These are phyloP conservation scores for Otocyon megalotis DNA, from an alignment of 2,113 vertebrate species.

Conservation along the genomic window DNA sequence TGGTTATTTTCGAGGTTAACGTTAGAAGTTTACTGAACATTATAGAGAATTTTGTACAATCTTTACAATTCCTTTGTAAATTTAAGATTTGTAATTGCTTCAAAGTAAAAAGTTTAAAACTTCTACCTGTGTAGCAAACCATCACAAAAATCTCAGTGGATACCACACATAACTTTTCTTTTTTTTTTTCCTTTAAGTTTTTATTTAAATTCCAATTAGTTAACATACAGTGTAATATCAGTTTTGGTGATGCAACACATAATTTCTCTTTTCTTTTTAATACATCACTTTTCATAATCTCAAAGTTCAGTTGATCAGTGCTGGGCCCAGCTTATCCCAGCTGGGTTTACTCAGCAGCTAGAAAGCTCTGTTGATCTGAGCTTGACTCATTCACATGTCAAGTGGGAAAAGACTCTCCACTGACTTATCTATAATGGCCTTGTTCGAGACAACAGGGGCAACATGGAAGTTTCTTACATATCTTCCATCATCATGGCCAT, in stretches of 20 bases:
- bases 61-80: not conserved
- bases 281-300: not conserved
- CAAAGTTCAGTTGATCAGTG: not conserved
- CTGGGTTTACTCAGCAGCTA: not conserved
- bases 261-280: no score
- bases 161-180: not conserved
- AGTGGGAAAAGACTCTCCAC: not conserved
- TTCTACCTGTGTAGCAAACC: not conserved
- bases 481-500: not conserved
- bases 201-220: no score
- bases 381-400: not conserved
- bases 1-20: not conserved
- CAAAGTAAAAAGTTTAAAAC: constrained; percentile 8
- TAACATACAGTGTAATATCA: no score
- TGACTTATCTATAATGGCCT: not conserved
- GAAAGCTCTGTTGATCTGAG: not conserved
- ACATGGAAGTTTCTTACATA: not conserved
- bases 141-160: not conserved
- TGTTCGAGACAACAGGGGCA: not conserved
- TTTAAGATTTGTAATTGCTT: not conserved
- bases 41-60: not conserved
- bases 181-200: no score
- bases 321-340: not conserved
- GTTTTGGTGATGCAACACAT: no score
- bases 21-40: not conserved